Percentiles rank a stretch among this genome's conserved stretches.
These are phyloP conservation scores for Ephestia elutella DNA, from an alignment of 1,140 invertebrate species.

Conservation along the genomic window DNA sequence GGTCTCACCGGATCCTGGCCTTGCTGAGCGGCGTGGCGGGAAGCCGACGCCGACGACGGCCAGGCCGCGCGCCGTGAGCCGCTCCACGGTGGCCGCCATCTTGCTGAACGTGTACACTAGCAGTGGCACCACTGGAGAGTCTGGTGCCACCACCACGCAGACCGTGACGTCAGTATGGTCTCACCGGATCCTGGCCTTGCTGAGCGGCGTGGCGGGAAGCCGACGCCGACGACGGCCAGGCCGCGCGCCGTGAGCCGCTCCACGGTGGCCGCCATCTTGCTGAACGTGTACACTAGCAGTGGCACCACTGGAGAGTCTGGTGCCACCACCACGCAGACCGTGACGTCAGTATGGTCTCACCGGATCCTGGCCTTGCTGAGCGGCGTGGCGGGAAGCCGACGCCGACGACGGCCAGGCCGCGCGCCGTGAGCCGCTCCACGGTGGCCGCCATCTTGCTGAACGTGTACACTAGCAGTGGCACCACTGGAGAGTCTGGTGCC, in stretches of 20 bases:
- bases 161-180: too few species aligned
- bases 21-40: conserved; percentile 96
- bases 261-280: conserved; percentile 91
- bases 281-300: conserved; percentile 95
- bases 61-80: too few species aligned
- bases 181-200: too few species aligned
- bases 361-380: conserved; percentile 94
- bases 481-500: too few species aligned
- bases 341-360: too few species aligned
- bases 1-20: conserved; percentile 83
- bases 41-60: too few species aligned
- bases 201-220: conserved; percentile 88
- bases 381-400: conserved; percentile 98
- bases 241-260: conserved; percentile 86
- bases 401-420: conserved; percentile 93
- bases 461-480: conserved; percentile 94
- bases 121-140: too few species aligned
- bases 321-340: too few species aligned
- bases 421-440: conserved; percentile 86
- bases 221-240: conserved; percentile 94
- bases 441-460: conserved; percentile 93
- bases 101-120: conserved; percentile 95
- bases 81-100: too few species aligned
- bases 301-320: too few species aligned
- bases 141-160: too few species aligned